Percentiles rank a stretch among this genome's conserved stretches.
Conservation (phyloP, 1,140 invertebrate species). For the Drosophila burlai region DNA sequence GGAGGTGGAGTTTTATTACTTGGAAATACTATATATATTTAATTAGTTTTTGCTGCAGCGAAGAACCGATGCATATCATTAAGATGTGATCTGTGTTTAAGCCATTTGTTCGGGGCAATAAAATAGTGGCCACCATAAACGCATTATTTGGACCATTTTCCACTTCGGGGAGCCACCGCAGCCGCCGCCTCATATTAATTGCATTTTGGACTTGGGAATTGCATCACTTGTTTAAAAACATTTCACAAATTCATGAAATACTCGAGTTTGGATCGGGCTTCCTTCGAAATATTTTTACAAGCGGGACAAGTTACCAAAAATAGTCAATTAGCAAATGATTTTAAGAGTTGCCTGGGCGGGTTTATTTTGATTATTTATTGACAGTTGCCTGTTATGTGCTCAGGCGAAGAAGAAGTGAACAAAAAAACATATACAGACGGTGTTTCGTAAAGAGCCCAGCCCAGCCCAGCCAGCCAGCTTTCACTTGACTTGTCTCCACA, state of each 20-base stretch:
- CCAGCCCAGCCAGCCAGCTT: slow-evolving; percentile 32
- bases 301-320: slow-evolving; percentile 71
- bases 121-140: slow-evolving; percentile 15
- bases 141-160: slow-evolving; percentile 13
- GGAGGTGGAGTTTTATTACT: slow-evolving; percentile 18
- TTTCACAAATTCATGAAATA: slow-evolving; percentile 79
- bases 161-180: neutral
- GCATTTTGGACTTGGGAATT: slow-evolving; percentile 42
- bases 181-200: slow-evolving; percentile 26
- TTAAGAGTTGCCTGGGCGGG: slow-evolving; percentile 47
- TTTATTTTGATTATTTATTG: slow-evolving; percentile 83
- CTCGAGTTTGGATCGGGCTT: slow-evolving; percentile 45
- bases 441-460: slow-evolving; percentile 62
- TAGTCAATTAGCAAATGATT: slow-evolving; percentile 71
- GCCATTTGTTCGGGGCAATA: slow-evolving; percentile 24
- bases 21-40: slow-evolving; percentile 23
- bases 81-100: slow-evolving; percentile 10
- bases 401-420: slow-evolving; percentile 33
- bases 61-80: slow-evolving; percentile 28
- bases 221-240: slow-evolving; percentile 63
- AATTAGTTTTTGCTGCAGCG: slow-evolving; percentile 17
- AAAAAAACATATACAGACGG: slow-evolving; percentile 8
- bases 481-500: slow-evolving; percentile 50
- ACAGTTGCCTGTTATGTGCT: slow-evolving; percentile 75
- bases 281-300: slow-evolving; percentile 71